Percentiles rank a stretch among this genome's conserved stretches.
phyloP scores from a whole-genome alignment of 2,797 vertebrate genomes.

The Dendrocincla fuliginosa region DNA sequence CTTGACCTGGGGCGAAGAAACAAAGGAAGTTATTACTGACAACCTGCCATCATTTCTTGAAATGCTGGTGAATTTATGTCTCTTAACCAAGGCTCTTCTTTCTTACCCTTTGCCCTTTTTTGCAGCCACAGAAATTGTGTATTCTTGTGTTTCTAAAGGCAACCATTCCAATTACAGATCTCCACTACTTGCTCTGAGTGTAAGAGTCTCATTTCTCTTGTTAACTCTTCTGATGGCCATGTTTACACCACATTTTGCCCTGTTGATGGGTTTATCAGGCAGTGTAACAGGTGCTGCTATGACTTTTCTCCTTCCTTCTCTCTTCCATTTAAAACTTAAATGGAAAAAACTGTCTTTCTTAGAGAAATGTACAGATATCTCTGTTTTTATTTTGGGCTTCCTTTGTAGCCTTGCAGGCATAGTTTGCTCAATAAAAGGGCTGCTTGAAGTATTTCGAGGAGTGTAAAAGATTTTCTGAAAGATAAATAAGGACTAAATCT shows the following conservation, averaged over 20 bases:
- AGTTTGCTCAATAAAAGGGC: constrained; percentile 79
- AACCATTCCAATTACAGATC: neutral
- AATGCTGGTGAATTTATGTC: constrained; percentile 80
- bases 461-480: neutral
- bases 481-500: neutral
- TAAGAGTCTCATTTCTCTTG: constrained; percentile 78
- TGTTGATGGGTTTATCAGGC: constrained; percentile 83
- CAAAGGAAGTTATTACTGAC: constrained; percentile 84
- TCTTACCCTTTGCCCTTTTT: constrained; percentile 86
- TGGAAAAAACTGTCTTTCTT: constrained; percentile 71
- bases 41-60: constrained; percentile 81
- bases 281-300: constrained; percentile 81
- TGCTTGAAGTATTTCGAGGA: constrained; percentile 65
- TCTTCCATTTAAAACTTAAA: constrained; percentile 83
- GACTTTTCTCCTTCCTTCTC: constrained; percentile 83
- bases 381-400: constrained; percentile 78
- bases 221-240: constrained; percentile 79
- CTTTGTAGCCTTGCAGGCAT: constrained; percentile 79
- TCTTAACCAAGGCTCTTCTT: constrained; percentile 81
- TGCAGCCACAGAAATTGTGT: constrained; percentile 80
- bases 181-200: constrained; percentile 48
- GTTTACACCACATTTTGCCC: constrained; percentile 79
- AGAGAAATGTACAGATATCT: constrained; percentile 75
- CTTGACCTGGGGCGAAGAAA: constrained; percentile 81
- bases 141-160: constrained; percentile 43